These are phyloP conservation scores for Scolopax rusticola DNA, from an alignment of 2,797 vertebrate species.

Conservation along the genomic window DNA sequence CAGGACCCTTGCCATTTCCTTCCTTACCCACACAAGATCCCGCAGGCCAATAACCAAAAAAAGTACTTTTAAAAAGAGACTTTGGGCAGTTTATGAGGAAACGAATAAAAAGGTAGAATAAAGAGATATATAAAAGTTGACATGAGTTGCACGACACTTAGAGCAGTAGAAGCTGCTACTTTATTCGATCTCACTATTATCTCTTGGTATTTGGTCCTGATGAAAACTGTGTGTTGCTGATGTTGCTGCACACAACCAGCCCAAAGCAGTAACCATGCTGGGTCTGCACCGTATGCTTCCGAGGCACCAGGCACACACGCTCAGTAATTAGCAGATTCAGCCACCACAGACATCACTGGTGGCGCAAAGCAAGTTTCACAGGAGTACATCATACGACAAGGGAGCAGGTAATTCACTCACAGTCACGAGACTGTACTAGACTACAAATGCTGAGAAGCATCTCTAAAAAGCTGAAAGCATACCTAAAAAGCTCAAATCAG, in stretches of 20 bases:
- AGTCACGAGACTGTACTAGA: fast-evolving
- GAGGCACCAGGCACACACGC: neutral
- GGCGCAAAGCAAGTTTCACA: neutral
- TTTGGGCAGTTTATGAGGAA: neutral
- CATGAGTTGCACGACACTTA: neutral
- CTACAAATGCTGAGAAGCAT: neutral
- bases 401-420: neutral
- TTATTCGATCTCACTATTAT: neutral
- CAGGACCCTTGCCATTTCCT: neutral
- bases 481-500: neutral
- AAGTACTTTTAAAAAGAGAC: neutral
- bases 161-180: neutral
- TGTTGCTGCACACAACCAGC: neutral
- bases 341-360: neutral
- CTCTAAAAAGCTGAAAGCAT: neutral
- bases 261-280: neutral
- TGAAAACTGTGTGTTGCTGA: neutral
- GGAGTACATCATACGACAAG: neutral
- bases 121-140: neutral
- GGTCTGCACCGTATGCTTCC: neutral
- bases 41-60: neutral
- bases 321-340: neutral
- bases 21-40: neutral
- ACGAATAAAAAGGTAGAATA: neutral
- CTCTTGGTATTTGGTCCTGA: neutral